Base-by-base conservation (phyloP, 2,888 invertebrate genomes). In the Fragum sueziense region DNA sequence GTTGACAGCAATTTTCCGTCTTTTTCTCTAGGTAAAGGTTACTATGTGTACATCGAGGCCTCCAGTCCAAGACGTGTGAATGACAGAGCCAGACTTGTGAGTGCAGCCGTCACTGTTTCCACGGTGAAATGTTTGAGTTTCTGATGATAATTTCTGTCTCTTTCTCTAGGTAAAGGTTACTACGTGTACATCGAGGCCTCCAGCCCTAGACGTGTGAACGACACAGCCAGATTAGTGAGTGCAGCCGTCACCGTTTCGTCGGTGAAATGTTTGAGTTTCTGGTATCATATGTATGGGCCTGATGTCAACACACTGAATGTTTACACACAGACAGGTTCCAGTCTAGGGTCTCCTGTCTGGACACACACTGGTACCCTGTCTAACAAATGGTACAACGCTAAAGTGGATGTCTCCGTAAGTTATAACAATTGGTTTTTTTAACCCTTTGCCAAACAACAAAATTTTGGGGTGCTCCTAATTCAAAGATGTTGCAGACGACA, bases 221-320 rank as follows among this genome's bases (percentile, higher is more conserved):
- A 87, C 80, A 87, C 81, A n/a, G 88, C 88, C 7, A 71, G 86
- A 51, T 34, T 90, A n/a, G 71, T 82, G 31, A 88, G 86, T 68
- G 62, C 79, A 11, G n/a, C 74, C 20, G 73, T 88, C 17, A 80
- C 82, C 0, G 51, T 57, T 4, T 85, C 84, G 0, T 75, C 81
- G 14, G 57, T 72, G 1, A 88, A 86, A 78, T 90, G 89, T 79
- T 84, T 90, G 29, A 88, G 85, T 37, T 91, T 91, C 87, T 91
- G 91, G 91, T 91, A 91, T 76, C 90, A 91, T 75, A 91, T 91
- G 91, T 90, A 90, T 73, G 92, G 91, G 25, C 85, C 87, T 52
- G 86, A 88, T 81, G 85, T 90, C 9, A 87, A 87, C 61, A 87
- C 87, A 0, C 83, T 91, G 25, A 89, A 88, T 79, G 88, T 91